Evolutionary conservation across 2,113 vertebrate genomes (phyloP).

Genomic region (Deroptyus accipitrinus): DNA sequence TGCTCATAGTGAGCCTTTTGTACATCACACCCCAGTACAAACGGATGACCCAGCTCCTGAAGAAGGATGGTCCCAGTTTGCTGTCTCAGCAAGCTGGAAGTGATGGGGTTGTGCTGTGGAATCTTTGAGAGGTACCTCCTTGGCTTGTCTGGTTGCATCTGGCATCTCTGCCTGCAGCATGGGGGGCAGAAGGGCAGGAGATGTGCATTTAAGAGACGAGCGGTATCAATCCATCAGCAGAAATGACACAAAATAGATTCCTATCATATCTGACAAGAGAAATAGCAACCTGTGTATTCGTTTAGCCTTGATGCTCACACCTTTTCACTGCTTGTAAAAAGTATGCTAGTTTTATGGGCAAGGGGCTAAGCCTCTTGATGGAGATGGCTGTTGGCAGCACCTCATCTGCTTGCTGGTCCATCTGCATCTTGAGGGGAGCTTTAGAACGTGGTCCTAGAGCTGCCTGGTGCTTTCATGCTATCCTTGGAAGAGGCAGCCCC

Average conservation of each 20-base stretch:
- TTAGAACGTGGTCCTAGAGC: background rate
- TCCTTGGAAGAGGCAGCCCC: background rate
- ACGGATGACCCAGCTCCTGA: background rate
- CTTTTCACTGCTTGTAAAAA: background rate
- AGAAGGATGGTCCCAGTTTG: background rate
- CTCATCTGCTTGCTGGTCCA: background rate
- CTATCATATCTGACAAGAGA: background rate
- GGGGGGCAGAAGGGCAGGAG: background rate
- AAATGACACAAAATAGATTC: background rate
- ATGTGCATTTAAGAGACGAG: background rate
- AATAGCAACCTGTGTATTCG: background rate
- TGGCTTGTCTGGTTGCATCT: background rate
- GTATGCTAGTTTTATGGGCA: background rate
- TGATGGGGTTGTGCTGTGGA: background rate
- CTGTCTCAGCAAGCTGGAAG: background rate
- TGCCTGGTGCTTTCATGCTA: background rate
- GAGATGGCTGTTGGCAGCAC: background rate
- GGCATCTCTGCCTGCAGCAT: background rate
- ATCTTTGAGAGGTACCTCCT: background rate
- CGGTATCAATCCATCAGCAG: background rate
- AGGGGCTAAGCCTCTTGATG: background rate
- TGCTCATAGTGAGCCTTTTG: background rate
- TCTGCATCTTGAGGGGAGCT: background rate
- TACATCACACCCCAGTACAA: background rate
- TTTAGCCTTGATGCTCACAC: background rate